Evolutionary conservation across 2,113 vertebrate species (phyloP).

Genomic region (Lagopus muta): DNA sequence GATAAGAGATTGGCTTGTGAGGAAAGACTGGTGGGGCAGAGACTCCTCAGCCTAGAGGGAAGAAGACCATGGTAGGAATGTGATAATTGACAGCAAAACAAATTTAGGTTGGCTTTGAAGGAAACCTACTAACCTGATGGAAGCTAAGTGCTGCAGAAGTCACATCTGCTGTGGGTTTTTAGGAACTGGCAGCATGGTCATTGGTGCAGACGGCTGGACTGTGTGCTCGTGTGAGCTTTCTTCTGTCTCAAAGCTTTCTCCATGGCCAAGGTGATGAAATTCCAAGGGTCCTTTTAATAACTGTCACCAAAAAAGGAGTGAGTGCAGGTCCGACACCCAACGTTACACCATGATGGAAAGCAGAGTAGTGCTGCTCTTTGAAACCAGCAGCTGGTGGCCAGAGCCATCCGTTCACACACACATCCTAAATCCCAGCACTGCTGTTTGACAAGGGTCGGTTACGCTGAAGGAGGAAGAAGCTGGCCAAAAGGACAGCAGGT

Average conservation of each 20-base stretch:
- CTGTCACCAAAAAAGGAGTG: not conserved
- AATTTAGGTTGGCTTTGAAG: not conserved
- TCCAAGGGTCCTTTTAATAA: not conserved
- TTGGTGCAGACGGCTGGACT: not conserved
- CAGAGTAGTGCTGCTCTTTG: not conserved
- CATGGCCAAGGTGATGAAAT: not conserved
- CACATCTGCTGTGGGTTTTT: not conserved
- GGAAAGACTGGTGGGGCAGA: not conserved
- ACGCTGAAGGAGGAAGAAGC: not conserved
- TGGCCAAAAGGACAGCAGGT: not conserved
- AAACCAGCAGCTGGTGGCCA: not conserved
- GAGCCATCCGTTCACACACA: not conserved
- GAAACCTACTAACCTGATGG: not conserved
- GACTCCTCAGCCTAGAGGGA: not conserved
- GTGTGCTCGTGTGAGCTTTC: not conserved
- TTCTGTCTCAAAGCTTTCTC: not conserved
- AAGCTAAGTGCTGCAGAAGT: not conserved
- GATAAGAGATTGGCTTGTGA: not conserved
- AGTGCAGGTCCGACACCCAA: not conserved
- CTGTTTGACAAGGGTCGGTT: not conserved
- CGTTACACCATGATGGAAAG: not conserved
- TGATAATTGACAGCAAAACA: not conserved
- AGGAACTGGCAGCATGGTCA: not conserved
- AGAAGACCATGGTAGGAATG: not conserved
- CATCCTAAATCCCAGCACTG: not conserved